Base-by-base conservation (phyloP, 2,888 invertebrate species). In the Andrena bucephala region DNA sequence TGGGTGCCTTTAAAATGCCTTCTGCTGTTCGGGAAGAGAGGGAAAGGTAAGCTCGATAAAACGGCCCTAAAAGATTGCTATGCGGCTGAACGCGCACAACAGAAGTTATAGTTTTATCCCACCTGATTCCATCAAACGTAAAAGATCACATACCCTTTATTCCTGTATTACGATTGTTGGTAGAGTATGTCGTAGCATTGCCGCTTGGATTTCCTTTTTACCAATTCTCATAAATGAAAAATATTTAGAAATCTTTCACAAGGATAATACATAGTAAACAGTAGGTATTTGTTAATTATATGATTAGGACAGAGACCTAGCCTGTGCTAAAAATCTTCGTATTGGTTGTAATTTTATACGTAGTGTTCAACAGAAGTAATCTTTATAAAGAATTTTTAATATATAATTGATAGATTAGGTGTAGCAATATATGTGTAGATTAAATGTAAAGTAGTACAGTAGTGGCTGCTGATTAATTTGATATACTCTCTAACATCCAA, bases 21-120 rank as follows among this genome's bases (percentile, higher is more conserved):
- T 71, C 62, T 54, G 63, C 57, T 71, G 52, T 66, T 67, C 52
- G 65, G 54, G 69, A 71, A 31, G 57, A 66, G 62, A 52, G 63
- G 62, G 24, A 66, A 36, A 42, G 54, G 57, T 59, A 42, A 77
- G 81, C 66, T 67, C 75, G 68, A 73, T 75, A 81, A 77, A 75
- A 57, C 77, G 68, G 52, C 68, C 63, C 72, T 48, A 82, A 82
- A 77, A 68, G 71, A 68, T 62, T 24, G 54, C 52, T 52, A 62
- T 29, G 57, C 57, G 54, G 57, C 60, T 65, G 75, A 85, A 77
- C 63, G 65, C 69, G 65, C 60, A 59, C 62, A 78, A 72, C 77
- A 81, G 74, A 84, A 83, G 83, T 85, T 86, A 74, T 81, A 85
- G 86, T 84, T 88, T 85, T 79, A 84, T 84, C 76, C 36, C 71